phyloP scores from a whole-genome alignment of 2,797 vertebrate genomes.

The Phalloptychus januarius region DNA sequence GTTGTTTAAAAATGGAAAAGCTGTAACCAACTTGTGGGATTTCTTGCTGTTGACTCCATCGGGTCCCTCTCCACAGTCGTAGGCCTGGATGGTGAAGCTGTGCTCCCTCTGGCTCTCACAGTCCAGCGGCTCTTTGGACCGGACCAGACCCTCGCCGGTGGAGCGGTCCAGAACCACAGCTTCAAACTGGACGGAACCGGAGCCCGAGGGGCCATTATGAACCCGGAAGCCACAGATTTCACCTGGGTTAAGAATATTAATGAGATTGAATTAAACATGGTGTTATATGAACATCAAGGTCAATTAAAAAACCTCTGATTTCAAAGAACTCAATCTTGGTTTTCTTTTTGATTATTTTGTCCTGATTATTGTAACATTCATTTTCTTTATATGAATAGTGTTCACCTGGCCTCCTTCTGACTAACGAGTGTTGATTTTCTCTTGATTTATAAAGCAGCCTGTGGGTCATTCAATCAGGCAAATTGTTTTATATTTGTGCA shows the following conservation, averaged over 20 bases:
- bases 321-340: neutral
- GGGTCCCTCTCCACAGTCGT: constrained; percentile 96
- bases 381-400: neutral
- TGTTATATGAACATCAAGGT: neutral
- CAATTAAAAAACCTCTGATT: neutral
- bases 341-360: neutral
- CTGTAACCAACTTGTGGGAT: constrained; percentile 91
- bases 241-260: constrained; percentile 73
- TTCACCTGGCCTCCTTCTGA: neutral
- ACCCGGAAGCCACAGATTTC: constrained; percentile 98
- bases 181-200: constrained; percentile 90
- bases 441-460: constrained; percentile 9
- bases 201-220: constrained; percentile 89
- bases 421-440: constrained; percentile 1
- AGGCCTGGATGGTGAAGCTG: constrained; percentile 98
- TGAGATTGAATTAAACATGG: neutral
- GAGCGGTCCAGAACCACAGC: constrained; percentile 96
- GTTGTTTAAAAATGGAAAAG: neutral
- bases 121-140: constrained; percentile 95
- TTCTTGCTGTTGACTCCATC: constrained; percentile 97
- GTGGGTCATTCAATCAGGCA: neutral
- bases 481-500: constrained; percentile 6
- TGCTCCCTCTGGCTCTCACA: constrained; percentile 97
- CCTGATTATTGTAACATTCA: neutral
- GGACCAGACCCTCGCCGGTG: constrained; percentile 94